phyloP scores from a whole-genome alignment of 2,113 vertebrate species.

The Mustelus asterias region DNA sequence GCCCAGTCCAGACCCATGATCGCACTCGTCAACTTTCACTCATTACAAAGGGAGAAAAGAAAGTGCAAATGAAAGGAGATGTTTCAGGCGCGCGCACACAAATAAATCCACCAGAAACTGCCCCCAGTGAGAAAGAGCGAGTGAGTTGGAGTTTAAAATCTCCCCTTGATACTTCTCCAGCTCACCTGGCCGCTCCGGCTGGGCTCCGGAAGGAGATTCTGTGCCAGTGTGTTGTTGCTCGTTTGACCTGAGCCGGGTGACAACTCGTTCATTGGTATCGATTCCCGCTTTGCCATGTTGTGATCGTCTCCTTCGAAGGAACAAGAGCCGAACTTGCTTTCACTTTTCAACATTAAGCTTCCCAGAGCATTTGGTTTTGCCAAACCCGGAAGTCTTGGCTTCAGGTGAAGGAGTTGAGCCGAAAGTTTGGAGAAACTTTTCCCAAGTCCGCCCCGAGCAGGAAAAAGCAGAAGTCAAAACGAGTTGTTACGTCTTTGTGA shows the following conservation, averaged over 20 bases:
- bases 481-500: neutral
- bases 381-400: neutral
- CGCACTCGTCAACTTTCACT: neutral
- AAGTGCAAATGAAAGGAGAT: neutral
- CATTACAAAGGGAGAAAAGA: neutral
- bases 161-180: neutral
- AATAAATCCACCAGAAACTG: neutral
- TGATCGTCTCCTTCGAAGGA: neutral
- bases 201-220: neutral
- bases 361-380: neutral
- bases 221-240: neutral
- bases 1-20: neutral
- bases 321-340: neutral
- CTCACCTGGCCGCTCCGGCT: neutral
- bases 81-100: neutral
- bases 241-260: neutral
- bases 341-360: neutral
- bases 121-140: neutral
- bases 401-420: neutral
- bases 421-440: neutral
- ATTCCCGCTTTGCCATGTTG: neutral
- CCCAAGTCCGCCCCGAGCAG: neutral
- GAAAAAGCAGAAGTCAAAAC: neutral
- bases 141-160: neutral
- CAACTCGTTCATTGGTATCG: neutral